phyloP scores from a whole-genome alignment of 2,888 invertebrate genomes.

The Latrodectus hesperus region DNA sequence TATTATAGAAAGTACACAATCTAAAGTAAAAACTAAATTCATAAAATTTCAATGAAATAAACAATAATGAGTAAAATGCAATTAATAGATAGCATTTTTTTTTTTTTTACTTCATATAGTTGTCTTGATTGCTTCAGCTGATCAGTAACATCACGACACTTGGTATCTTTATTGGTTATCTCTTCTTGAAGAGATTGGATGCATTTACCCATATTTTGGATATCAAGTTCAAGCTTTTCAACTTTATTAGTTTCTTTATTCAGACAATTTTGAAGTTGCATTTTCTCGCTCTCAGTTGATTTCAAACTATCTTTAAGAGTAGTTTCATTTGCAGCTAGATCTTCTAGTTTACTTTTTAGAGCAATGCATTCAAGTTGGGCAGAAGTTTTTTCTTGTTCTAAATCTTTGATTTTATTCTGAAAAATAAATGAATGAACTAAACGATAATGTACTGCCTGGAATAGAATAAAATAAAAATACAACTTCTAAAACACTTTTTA shows the following conservation, averaged over 20 bases:
- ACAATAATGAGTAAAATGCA: neutral
- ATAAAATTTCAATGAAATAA: too few relatives aligned
- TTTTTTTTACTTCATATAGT: slow-evolving; percentile 4
- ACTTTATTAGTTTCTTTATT: neutral
- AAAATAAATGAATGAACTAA: neutral
- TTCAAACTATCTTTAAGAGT: slow-evolving; percentile 1
- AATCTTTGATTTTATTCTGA: slow-evolving; percentile 13
- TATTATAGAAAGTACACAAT: too few relatives aligned
- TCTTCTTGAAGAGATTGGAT: neutral
- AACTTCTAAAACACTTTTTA: too few relatives aligned
- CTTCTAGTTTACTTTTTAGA: neutral
- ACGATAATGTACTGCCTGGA: too few relatives aligned
- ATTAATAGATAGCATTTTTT: too few relatives aligned
- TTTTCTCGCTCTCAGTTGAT: neutral
- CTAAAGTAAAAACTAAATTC: too few relatives aligned
- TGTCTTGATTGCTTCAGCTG: slow-evolving; percentile 8
- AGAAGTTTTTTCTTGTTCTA: neutral
- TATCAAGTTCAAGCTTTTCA: neutral
- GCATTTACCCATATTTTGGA: neutral
- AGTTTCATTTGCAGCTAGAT: neutral
- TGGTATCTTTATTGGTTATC: neutral
- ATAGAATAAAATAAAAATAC: too few relatives aligned
- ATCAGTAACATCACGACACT: neutral
- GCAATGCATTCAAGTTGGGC: neutral
- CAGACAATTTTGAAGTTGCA: neutral